phyloP scores from a whole-genome alignment of 2,113 vertebrate species.

The Martes martes region DNA sequence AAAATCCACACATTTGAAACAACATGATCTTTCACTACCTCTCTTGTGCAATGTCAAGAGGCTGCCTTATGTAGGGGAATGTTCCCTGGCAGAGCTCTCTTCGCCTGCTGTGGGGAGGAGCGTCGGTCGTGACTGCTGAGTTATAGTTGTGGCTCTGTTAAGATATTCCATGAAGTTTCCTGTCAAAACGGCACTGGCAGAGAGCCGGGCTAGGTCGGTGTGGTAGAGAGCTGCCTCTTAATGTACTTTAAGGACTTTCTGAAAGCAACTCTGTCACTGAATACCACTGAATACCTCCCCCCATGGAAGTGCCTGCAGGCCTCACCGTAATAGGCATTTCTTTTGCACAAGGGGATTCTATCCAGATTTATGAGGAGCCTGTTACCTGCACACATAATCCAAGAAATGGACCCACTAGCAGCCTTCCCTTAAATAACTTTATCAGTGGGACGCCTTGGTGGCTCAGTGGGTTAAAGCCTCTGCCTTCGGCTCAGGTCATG shows the following conservation, averaged over 20 bases:
- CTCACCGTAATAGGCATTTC: not conserved
- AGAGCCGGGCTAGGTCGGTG: not conserved
- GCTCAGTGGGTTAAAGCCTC: too few relatives aligned
- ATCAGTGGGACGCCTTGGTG: not conserved
- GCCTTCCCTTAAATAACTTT: not conserved
- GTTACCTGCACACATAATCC: not conserved
- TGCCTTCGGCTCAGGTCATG: too few relatives aligned
- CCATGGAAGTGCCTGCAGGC: not conserved
- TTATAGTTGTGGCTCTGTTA: not conserved
- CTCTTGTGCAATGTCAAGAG: not conserved
- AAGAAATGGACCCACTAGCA: not conserved
- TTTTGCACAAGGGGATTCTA: not conserved
- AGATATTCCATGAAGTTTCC: not conserved
- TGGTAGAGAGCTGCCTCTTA: not conserved
- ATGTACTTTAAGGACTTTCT: not conserved
- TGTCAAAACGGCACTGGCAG: not conserved
- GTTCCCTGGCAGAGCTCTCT: not conserved
- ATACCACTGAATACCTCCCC: not conserved
- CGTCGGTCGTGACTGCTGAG: not conserved
- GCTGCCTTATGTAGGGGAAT: not conserved
- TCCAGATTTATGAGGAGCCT: not conserved
- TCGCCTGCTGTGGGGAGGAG: not conserved
- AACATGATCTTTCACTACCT: not conserved
- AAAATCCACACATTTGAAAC: constrained; percentile 18
- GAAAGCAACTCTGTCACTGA: constrained; percentile 30